These are phyloP conservation scores for Folsomia candida DNA, from an alignment of 2,888 invertebrate genomes.

Conservation along the genomic window DNA sequence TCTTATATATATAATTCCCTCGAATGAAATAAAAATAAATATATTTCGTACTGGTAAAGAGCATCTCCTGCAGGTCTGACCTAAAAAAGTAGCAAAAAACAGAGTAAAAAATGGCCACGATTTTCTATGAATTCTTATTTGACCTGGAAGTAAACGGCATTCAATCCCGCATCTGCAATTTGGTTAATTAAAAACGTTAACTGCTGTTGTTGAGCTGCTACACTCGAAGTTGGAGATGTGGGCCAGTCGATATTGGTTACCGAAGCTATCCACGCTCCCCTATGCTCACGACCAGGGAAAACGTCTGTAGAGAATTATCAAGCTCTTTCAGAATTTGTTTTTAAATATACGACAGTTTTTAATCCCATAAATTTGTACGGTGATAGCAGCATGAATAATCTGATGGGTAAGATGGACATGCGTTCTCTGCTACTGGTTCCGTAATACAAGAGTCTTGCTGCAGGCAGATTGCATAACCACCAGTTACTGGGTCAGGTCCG, in stretches of 20 bases:
- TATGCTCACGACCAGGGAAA: constrained; percentile 40
- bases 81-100: no score
- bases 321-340: no score
- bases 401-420: constrained; percentile 31
- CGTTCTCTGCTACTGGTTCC: constrained; percentile 5
- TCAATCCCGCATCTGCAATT: constrained; percentile 33
- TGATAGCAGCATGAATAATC: constrained; percentile 35
- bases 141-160: constrained; percentile 45
- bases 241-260: constrained; percentile 47
- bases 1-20: no score
- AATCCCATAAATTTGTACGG: no score
- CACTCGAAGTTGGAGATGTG: constrained; percentile 24
- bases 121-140: neutral
- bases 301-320: constrained; percentile 20
- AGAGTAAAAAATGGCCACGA: no score
- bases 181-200: constrained; percentile 29
- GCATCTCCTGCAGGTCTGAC: constrained; percentile 45
- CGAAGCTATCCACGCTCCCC: constrained; percentile 45
- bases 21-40: no score
- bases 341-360: no score
- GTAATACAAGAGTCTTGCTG: constrained; percentile 20
- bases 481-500: neutral
- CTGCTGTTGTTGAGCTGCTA: constrained; percentile 27
- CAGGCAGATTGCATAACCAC: constrained; percentile 32
- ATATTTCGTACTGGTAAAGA: no score